Percentiles rank a stretch among this genome's conserved stretches.
Conservation (phyloP, 2,113 vertebrate species). For the Thamnophis sirtalis region DNA sequence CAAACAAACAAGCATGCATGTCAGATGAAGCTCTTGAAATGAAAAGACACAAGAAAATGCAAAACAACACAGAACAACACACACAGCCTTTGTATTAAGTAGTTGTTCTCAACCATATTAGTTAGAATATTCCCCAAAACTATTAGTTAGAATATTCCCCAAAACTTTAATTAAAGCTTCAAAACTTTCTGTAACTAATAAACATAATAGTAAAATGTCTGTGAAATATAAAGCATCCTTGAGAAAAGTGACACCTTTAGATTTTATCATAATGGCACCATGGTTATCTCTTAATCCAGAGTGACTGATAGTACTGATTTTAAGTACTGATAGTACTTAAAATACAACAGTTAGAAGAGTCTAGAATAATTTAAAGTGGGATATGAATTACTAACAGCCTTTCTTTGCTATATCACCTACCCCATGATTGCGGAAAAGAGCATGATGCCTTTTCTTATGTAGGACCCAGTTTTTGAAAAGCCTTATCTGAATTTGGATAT, state of each 20-base stretch:
- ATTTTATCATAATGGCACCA: background rate
- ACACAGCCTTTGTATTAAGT: background rate
- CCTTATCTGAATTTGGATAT: background rate
- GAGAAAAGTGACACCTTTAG: background rate
- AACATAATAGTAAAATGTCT: background rate
- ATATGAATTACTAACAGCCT: background rate
- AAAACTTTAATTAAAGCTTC: background rate
- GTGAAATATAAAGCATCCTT: background rate
- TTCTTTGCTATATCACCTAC: background rate
- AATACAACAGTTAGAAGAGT: background rate
- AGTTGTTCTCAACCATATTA: background rate
- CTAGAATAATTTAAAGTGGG: background rate
- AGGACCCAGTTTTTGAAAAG: background rate
- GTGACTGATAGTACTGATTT: background rate
- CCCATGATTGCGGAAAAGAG: background rate
- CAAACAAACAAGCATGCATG: too few relatives aligned
- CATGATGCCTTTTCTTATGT: background rate
- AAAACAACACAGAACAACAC: background rate
- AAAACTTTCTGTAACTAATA: background rate
- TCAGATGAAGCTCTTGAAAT: background rate
- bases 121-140: too few relatives aligned
- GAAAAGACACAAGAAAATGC: background rate
- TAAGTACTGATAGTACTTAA: background rate
- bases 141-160: too few relatives aligned
- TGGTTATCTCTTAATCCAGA: background rate